Evolutionary conservation across 2,797 vertebrate species (phyloP), one percentile per base, ranked within the genome.

Genomic region (Muraenolepis orangiensis): DNA sequence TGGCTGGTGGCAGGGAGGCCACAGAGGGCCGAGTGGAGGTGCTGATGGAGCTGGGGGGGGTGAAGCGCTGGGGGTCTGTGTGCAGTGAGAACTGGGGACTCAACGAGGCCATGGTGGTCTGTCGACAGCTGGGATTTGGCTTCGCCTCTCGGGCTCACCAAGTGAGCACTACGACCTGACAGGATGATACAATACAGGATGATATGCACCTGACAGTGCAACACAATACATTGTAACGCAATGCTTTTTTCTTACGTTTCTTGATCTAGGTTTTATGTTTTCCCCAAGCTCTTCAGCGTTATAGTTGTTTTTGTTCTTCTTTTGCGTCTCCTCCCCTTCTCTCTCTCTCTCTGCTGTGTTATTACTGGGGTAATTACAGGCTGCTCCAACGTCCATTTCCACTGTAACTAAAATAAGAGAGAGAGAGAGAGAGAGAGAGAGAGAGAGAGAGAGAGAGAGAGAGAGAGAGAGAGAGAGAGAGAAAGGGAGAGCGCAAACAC

Each of bases 61-160:
- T 7, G 23, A 90, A 70, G 69, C 92, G 81, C 69, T 96, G 95
- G 95, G 95, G 95, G 0, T 16, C 93, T 0, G 90, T 96, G 70
- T 96, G 95, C 2, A 93, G 95, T 3, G 93, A 95, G 7, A 94
- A 93, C 81, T 96, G 95, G 95, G 93, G 94, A 1, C 91, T 96
- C 76, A 94, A 82, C 0, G 95, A 96, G 86, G 95, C 95, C 83
- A 96, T 94, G 94, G 95, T 96, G 1, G 91, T 92, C 79, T 96
- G 95, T 76, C 89, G 93, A 66, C 95, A 96, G 77, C 91, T 95
- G 14, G 94, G 95, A 1, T 85, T 94, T 31, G 95, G 95, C 46
- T 96, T 96, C 71, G 95, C 95, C 71, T 94, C 89, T 81, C 93
- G 93, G 0, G 95, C 95, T 2, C 91, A 95, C 77, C 94, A 95